A percentile compares a stretch with the other conserved stretches of the same genome.
phyloP scores from a whole-genome alignment of 2,888 invertebrate genomes.

The Tineola bisselliella region DNA sequence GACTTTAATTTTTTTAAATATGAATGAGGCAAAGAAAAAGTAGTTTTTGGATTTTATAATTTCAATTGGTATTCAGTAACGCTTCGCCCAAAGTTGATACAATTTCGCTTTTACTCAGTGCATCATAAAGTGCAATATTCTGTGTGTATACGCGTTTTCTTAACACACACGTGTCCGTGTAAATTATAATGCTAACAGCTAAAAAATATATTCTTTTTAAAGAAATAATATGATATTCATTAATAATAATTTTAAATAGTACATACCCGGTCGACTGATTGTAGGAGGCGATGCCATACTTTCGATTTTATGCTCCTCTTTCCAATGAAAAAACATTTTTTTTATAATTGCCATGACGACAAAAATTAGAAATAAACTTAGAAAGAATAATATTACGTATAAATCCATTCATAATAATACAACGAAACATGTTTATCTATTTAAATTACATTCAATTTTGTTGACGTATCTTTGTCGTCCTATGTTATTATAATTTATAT shows the following conservation, averaged over 20 bases:
- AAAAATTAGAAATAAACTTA: conserved; percentile 58
- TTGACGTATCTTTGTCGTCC: no score
- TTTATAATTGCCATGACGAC: conserved; percentile 52
- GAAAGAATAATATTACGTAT: conserved; percentile 53
- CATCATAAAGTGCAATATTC: conserved; percentile 31
- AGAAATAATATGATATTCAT: no score
- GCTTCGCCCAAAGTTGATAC: not conserved
- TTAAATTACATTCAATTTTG: conserved; percentile 1
- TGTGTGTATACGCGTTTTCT: conserved; percentile 29
- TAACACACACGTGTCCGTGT: conserved; percentile 40
- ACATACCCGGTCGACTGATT: conserved; percentile 43
- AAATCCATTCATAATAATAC: conserved; percentile 37
- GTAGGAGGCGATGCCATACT: conserved; percentile 23
- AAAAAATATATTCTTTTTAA: not conserved
- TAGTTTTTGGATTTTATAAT: no score
- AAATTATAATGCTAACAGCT: conserved; percentile 50
- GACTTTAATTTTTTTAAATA: no score
- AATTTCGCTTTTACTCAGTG: conserved; percentile 46
- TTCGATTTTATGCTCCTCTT: conserved; percentile 51
- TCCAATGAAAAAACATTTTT: conserved; percentile 56
- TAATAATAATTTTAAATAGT: not conserved
- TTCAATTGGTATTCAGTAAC: not conserved
- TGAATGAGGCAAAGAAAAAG: no score
- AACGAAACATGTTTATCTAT: conserved; percentile 2
- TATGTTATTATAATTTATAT: conserved; percentile 13